Base-by-base conservation (phyloP, 2,113 vertebrate species). In the Podocnemis expansa region DNA sequence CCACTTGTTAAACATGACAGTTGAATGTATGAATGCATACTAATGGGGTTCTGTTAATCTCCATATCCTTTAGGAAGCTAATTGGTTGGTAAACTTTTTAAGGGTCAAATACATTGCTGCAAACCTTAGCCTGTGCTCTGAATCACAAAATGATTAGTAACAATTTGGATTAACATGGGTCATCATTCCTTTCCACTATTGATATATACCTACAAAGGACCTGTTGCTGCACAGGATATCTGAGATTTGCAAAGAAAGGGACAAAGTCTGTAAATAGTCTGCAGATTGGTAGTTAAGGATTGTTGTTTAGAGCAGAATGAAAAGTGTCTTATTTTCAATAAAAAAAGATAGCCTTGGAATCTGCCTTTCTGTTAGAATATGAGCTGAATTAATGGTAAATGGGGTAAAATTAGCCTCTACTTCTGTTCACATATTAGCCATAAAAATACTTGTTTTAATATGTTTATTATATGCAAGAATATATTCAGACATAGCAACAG, bases 41-140 rank as follows among this genome's bases (percentile, higher is more conserved):
- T 24, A 90, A 96, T 90, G 29, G 89, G 90, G 29, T 1, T 56
- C 84, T 73, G 91, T 55, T 95, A 94, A 90, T 93, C 87, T 70
- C 79, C 92, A 17, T 2, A 89, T 90, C 91, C 85, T 91, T 96
- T 73, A 34, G 90, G 87, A 84, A 96, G 45, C 52, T 93, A 96
- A 96, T 88, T 96, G 92, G 90, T 89, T 83, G 10, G 82, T 34
- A 60, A 91, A 73, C 51, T 93, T 91, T 92, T 90, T 73, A 88
- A 81, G 94, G 82, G 91, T 81, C 95, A 94, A 78, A 88, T 52
- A 31, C 90, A 86, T 93, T 67, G 90, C 49, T 47, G 54, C 67
- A 19, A 86, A 81, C 45, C 58, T 67, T 51, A 17, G 51, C 85
- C 84, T 45, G n/a, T 85, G 83, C 90, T 95, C 87, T 90, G 92